Evolutionary conservation across 2,797 vertebrate species (phyloP).

Genomic region (Anguilla anguilla): DNA sequence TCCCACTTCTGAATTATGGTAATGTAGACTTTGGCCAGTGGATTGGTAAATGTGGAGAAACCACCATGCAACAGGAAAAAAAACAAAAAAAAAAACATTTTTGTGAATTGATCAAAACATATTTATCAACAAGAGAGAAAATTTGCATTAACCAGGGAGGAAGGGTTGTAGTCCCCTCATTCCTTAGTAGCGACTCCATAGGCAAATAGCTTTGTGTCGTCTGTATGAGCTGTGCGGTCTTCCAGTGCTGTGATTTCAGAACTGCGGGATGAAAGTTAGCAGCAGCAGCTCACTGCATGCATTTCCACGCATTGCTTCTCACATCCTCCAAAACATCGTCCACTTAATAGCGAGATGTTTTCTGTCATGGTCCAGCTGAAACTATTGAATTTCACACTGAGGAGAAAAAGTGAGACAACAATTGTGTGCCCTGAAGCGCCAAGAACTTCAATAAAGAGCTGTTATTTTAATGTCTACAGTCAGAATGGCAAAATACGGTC

Average conservation of each 20-base stretch:
- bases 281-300: not conserved
- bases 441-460: slow-evolving; percentile 39
- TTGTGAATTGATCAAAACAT: not conserved
- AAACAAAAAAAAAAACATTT: not conserved
- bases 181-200: not conserved
- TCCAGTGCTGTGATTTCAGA: not conserved
- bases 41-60: not conserved
- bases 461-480: slow-evolving; percentile 17
- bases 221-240: not conserved
- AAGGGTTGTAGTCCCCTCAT: not conserved
- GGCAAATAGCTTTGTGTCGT: not conserved
- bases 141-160: not conserved
- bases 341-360: not conserved
- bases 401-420: slow-evolving; percentile 1
- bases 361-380: not conserved
- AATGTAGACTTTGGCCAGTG: not conserved
- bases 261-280: not conserved
- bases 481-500: slow-evolving; percentile 49
- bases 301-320: not conserved
- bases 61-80: not conserved
- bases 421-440: not conserved
- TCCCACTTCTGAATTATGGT: not conserved
- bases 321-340: not conserved
- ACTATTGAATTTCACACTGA: not conserved
- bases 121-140: not conserved